Evolutionary conservation across 30 jellyfish, hydroid and myxozoan species (phyloP), one percentile per base, ranked within the genome.

Genomic region (Sanderia malayensis): DNA sequence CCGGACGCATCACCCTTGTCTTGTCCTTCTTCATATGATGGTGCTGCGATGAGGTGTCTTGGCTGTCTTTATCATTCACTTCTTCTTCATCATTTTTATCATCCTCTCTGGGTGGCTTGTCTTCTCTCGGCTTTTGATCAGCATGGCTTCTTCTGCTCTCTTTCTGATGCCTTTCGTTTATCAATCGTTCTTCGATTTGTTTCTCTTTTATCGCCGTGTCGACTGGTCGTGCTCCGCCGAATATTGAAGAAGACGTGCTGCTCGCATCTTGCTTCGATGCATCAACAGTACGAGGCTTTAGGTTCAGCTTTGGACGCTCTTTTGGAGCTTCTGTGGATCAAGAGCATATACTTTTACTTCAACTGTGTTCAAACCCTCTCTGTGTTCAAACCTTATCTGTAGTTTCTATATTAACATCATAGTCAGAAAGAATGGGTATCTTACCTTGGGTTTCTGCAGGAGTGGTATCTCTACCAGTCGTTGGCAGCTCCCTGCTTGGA

Each of bases 211-310:
- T 71, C 6, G 98, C 90, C 17, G 98, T 90, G 53, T 90, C 98
- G 11, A 90, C 98, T 2, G 98, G 98, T 44, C 98, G 81, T 4
- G 98, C 98, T 29, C 95, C 94, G 19, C 98, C 98, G 61, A 90
- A 90, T 44, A 90, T 90, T 7, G 98, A 90, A 1, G 93, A 71
- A 21, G 67, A 26, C n/a, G 83, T 49, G 31, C 76, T 31, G 0
- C 28, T 44, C 1, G 64, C 80, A 7, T 70, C 84, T 60, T 69
- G 66, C 47, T 37, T 28, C 8, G 46, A 28, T 0, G 57, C 76
- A 1, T 44, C 72, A 18, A 82, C 96, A 37, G 98, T 64, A 33
- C 95, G 58, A 46, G 98, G 96, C 55, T 76, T 66, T 67, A 90
- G 86, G 69, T 82, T 78, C 45, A 90, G 87, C 53, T 73, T 90